Conservation (phyloP, 2,888 invertebrate species). For the Pseudeuparius sepicola region DNA sequence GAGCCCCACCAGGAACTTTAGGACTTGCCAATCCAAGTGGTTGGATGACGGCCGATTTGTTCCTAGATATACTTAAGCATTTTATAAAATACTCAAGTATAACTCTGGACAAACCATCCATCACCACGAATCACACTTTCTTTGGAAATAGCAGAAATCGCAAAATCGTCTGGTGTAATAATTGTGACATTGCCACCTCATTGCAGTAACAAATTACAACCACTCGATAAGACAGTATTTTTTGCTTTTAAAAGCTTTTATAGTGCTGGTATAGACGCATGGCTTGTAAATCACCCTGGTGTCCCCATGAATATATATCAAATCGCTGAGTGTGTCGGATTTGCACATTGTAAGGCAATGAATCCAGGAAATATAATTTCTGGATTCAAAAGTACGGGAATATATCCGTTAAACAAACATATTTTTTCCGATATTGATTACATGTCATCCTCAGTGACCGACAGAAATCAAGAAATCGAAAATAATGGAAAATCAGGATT, state of each 20-base stretch:
- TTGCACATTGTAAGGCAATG: constrained; percentile 10
- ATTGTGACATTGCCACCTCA: constrained; percentile 32
- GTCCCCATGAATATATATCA: constrained; percentile 15
- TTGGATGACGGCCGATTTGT: constrained; percentile 33
- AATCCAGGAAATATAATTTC: constrained; percentile 14
- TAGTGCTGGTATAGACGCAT: constrained; percentile 10
- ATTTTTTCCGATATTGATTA: no score
- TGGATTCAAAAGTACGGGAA: constrained; percentile 14
- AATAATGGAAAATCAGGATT: no score
- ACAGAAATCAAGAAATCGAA: constrained; percentile 5
- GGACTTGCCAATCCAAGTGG: constrained; percentile 32
- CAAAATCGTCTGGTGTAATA: constrained; percentile 33
- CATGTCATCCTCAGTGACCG: constrained; percentile 10
- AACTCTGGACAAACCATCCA: constrained; percentile 26
- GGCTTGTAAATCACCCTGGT: constrained; percentile 14
- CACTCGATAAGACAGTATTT: no score
- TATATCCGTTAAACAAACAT: no score
- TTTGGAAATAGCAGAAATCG: constrained; percentile 23
- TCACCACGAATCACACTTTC: constrained; percentile 29
- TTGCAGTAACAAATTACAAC: no score
- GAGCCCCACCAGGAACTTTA: constrained; percentile 32
- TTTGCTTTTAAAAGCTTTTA: no score
- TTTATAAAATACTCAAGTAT: constrained; percentile 28
- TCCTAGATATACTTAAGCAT: constrained; percentile 31
- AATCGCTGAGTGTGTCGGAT: constrained; percentile 13